Evolutionary conservation across 2,797 vertebrate species (phyloP).

Genomic region (Diceros bicornis): DNA sequence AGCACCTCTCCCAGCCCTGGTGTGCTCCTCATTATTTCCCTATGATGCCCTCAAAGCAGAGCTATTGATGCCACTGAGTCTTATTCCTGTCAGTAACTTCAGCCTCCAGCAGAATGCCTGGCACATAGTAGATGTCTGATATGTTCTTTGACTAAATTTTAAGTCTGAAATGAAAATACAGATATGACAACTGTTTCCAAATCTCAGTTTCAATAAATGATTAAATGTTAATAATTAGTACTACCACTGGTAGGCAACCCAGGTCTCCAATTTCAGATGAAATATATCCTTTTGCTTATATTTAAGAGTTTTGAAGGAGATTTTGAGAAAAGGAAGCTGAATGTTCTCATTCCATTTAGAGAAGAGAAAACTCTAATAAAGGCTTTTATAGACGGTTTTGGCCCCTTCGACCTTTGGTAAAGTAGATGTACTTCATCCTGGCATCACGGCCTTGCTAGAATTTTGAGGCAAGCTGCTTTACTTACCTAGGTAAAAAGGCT

Average conservation of each 20-base stretch:
- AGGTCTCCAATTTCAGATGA: slow-evolving; percentile 31
- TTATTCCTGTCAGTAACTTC: neutral
- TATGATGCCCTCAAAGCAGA: neutral
- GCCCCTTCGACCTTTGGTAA: neutral
- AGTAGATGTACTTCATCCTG: neutral
- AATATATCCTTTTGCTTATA: slow-evolving; percentile 4
- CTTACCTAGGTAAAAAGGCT: neutral
- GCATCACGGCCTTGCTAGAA: neutral
- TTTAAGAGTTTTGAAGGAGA: neutral
- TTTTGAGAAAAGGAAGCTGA: neutral
- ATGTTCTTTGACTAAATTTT: neutral
- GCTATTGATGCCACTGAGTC: neutral
- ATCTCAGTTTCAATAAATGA: slow-evolving; percentile 12
- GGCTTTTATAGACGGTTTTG: neutral
- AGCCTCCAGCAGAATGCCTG: neutral
- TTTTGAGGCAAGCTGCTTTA: neutral
- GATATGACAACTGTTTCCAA: neutral
- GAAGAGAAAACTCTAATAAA: neutral
- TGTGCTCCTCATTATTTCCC: neutral
- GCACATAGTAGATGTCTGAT: neutral
- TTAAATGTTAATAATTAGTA: slow-evolving; percentile 7
- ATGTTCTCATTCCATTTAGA: neutral
- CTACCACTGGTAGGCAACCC: neutral
- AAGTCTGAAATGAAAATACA: slow-evolving; percentile 23
- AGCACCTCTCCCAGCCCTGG: neutral